A percentile compares a stretch with the other conserved stretches of the same genome.
Evolutionary conservation across 2,888 invertebrate genomes (phyloP).

Genomic region (Athalia circularis): DNA sequence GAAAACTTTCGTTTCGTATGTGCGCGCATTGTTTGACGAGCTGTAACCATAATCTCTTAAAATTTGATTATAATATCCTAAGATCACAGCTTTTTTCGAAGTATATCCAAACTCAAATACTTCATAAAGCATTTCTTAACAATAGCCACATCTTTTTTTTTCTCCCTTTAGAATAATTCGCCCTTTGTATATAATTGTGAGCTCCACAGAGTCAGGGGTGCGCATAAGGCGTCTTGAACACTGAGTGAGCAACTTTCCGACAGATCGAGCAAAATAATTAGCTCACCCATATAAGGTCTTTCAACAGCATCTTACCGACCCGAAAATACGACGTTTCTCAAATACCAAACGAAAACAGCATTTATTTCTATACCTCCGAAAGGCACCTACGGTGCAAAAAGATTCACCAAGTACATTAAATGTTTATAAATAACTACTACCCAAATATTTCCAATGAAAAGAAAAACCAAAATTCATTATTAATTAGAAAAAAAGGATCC

Average conservation of each 20-base stretch:
- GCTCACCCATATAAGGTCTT: conserved; percentile 39
- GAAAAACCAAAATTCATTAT: no score
- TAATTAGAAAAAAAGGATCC: no score
- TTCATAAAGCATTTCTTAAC: not conserved
- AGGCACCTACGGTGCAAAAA: no score
- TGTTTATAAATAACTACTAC: no score
- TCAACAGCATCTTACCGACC: conserved; percentile 11
- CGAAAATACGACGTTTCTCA: conserved; percentile 8
- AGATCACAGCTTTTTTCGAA: no score
- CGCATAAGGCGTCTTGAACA: conserved; percentile 6
- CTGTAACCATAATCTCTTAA: no score
- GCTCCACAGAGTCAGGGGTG: conserved; percentile 1
- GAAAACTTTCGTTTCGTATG: no score
- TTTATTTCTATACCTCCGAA: conserved; percentile 21
- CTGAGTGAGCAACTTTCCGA: conserved; percentile 52
- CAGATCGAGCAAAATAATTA: conserved; percentile 55
- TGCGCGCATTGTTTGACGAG: no score
- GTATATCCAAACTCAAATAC: no score
- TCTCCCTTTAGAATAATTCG: not conserved
- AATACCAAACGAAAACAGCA: conserved; percentile 20
- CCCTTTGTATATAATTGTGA: conserved; percentile 21
- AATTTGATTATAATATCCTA: not conserved
- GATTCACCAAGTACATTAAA: no score
- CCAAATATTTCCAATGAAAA: no score
- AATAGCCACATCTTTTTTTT: not conserved